These are phyloP conservation scores for Choreutis nemorana DNA, from an alignment of 2,888 invertebrate genomes.

Conservation along the genomic window DNA sequence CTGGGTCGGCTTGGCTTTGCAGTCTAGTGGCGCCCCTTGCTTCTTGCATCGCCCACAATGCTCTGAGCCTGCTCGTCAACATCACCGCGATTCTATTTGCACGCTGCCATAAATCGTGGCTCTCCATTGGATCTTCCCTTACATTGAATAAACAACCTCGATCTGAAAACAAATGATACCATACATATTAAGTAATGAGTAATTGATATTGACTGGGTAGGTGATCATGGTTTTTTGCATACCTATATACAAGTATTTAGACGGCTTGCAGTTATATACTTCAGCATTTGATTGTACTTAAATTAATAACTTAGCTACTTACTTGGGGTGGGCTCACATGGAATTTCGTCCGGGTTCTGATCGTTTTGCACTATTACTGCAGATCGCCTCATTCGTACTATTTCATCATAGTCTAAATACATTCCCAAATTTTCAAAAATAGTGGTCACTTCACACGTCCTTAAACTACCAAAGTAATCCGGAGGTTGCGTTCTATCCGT, in stretches of 20 bases:
- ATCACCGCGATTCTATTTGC: constrained; percentile 56
- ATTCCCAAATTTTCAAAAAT: constrained; percentile 34
- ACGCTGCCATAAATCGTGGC: constrained; percentile 68
- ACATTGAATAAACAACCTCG: constrained; percentile 80
- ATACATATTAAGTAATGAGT: too few relatives aligned
- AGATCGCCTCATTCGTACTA: constrained; percentile 27
- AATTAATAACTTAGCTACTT: too few relatives aligned
- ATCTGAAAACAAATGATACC: constrained; percentile 46
- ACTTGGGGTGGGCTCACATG: constrained; percentile 43
- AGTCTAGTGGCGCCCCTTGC: constrained; percentile 48
- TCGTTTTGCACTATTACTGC: constrained; percentile 38
- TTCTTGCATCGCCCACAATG: constrained; percentile 55
- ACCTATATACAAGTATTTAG: too few relatives aligned
- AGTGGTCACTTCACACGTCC: constrained; percentile 29
- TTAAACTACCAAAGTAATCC: constrained; percentile 34
- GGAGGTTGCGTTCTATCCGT: constrained; percentile 30
- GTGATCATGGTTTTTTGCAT: too few relatives aligned
- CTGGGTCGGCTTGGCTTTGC: constrained; percentile 70
- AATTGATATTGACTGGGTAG: too few relatives aligned
- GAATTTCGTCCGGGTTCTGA: constrained; percentile 27
- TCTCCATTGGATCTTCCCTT: constrained; percentile 81
- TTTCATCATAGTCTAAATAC: constrained; percentile 27
- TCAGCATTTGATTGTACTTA: too few relatives aligned
- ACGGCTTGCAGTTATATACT: too few relatives aligned
- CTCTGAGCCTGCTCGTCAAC: constrained; percentile 43